Evolutionary conservation across 2,797 vertebrate genomes (phyloP).

Genomic region (Acanthurus tractus): DNA sequence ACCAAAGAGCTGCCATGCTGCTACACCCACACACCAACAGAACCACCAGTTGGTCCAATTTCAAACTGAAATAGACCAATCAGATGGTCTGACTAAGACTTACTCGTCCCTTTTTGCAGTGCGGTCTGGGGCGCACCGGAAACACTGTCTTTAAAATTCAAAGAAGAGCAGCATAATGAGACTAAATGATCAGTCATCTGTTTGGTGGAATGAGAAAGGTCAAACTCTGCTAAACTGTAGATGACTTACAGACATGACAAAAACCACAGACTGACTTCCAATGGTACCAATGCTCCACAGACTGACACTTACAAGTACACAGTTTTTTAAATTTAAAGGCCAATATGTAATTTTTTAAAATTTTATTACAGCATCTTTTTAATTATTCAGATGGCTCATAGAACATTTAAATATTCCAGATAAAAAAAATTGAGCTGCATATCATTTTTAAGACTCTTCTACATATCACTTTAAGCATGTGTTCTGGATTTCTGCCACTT

Average conservation of each 20-base stretch:
- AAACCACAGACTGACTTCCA: background rate
- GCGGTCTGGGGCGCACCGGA: constrained; percentile 90
- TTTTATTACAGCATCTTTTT: background rate
- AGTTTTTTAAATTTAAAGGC: background rate
- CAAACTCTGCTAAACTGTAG: background rate
- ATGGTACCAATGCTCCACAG: background rate
- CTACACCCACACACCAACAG: constrained; percentile 69
- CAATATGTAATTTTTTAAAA: background rate
- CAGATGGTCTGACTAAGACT: constrained; percentile 79
- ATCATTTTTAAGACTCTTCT: background rate
- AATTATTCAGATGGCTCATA: background rate
- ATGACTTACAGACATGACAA: constrained; percentile 2
- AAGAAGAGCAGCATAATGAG: constrained; percentile 76
- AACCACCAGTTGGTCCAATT: constrained; percentile 62
- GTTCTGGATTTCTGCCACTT: background rate
- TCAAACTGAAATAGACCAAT: constrained; percentile 65
- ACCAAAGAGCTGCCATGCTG: constrained; percentile 71
- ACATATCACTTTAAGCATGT: background rate
- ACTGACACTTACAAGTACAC: background rate
- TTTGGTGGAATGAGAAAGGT: constrained; percentile 9
- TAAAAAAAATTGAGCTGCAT: background rate
- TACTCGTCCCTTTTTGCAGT: constrained; percentile 92
- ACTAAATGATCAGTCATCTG: constrained; percentile 29
- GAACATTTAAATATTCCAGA: background rate
- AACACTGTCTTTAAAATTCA: constrained; percentile 91